Conservation (phyloP, 2,113 vertebrate genomes). For the Bufo bufo region DNA sequence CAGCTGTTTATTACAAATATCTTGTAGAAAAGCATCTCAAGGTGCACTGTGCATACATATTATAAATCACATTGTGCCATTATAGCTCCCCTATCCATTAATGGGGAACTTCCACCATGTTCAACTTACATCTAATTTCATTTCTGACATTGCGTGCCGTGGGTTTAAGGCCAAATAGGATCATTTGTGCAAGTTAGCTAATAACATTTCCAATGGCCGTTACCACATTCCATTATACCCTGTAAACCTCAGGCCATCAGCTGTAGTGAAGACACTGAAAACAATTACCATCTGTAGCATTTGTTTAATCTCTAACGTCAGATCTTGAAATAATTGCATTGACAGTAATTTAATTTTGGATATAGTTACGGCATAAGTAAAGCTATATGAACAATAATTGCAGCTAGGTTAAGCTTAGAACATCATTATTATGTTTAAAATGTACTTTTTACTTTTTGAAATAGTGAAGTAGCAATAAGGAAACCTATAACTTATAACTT, state of each 20-base stretch:
- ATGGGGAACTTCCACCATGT: neutral
- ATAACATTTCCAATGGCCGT: slow-evolving; percentile 7
- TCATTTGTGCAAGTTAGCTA: neutral
- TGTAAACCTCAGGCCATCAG: neutral
- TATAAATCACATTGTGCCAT: no score
- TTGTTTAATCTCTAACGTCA: neutral
- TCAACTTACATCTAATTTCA: neutral
- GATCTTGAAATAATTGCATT: neutral
- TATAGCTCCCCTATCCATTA: no score
- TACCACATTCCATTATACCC: neutral
- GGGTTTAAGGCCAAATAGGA: neutral
- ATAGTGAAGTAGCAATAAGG: neutral
- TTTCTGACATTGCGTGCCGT: neutral
- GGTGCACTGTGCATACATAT: no score
- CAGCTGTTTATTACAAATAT: no score
- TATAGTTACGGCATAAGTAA: neutral
- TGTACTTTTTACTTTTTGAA: neutral
- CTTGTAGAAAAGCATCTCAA: no score
- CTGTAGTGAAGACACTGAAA: neutral
- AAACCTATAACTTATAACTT: neutral
- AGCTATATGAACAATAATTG: neutral
- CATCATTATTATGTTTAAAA: neutral
- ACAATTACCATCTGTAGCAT: slow-evolving; percentile 7
- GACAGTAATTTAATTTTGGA: slow-evolving; percentile 23
- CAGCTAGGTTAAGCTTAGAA: neutral